Conservation (phyloP, 1,140 invertebrate species). For the Lasioglossum baleicum region DNA sequence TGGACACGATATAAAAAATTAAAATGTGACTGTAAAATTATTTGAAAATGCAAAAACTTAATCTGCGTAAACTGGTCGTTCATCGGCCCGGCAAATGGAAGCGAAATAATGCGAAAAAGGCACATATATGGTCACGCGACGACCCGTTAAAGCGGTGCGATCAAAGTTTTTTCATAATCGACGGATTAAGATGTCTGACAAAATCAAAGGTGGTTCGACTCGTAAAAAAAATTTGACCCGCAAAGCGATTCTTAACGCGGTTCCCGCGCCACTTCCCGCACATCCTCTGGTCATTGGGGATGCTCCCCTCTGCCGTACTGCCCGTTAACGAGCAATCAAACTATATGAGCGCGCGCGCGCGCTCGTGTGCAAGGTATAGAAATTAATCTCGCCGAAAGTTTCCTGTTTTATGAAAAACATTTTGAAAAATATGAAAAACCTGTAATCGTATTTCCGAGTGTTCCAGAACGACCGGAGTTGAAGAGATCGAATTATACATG, state of each 20-base stretch:
- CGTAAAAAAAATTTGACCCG: slow-evolving; percentile 30
- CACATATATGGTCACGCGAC: too few species aligned
- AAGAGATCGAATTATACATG: neutral
- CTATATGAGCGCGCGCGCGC: slow-evolving; percentile 12
- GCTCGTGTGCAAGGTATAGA: slow-evolving; percentile 16
- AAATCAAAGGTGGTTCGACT: slow-evolving; percentile 1
- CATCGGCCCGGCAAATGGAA: too few species aligned
- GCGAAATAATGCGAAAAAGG: too few species aligned
- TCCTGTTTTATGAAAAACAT: slow-evolving; percentile 14
- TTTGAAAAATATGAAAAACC: neutral
- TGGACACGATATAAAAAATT: too few species aligned
- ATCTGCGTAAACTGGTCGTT: too few species aligned
- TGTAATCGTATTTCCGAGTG: neutral
- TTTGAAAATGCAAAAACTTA: too few species aligned
- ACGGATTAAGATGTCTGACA: neutral
- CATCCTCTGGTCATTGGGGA: slow-evolving; percentile 71
- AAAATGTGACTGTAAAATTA: too few species aligned
- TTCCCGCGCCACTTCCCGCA: slow-evolving; percentile 74
- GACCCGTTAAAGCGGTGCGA: too few species aligned
- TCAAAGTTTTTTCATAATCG: too few species aligned
- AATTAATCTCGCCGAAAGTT: slow-evolving; percentile 28
- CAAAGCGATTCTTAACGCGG: slow-evolving; percentile 46
- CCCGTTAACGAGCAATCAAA: slow-evolving; percentile 59
- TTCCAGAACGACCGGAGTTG: neutral
- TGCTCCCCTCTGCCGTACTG: slow-evolving; percentile 59